Percentiles rank a stretch among this genome's conserved stretches.
Evolutionary conservation across 2,113 vertebrate species (phyloP).

Genomic region (Furnarius figulus): DNA sequence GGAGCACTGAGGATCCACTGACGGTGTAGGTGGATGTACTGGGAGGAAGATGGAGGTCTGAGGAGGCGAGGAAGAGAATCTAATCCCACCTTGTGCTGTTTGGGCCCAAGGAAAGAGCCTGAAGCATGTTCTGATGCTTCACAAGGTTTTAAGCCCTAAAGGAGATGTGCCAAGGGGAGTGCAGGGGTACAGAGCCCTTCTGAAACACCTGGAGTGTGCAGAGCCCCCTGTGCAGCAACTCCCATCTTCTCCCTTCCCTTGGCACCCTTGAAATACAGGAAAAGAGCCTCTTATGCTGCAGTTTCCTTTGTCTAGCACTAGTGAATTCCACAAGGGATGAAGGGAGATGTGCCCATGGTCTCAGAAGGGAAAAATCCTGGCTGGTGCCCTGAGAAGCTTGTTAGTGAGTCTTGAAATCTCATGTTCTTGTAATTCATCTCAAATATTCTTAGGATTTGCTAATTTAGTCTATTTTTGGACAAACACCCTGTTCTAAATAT

Average conservation of each 20-base stretch:
- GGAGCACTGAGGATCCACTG: rapidly evolving
- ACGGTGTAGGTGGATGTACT: rapidly evolving
- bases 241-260: neutral
- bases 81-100: neutral
- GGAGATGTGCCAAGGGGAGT: rapidly evolving
- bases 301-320: rapidly evolving
- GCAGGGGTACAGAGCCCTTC: neutral
- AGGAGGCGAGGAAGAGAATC: neutral
- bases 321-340: neutral
- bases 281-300: neutral
- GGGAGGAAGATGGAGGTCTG: neutral
- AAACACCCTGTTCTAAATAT: neutral
- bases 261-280: neutral
- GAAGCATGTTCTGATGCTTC: neutral
- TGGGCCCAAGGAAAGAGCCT: neutral
- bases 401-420: neutral
- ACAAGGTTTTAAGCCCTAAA: neutral
- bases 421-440: neutral
- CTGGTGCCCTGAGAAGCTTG: neutral
- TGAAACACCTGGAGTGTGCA: neutral
- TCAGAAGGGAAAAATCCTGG: neutral
- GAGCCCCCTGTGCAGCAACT: neutral
- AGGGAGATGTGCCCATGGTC: neutral
- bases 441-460: neutral
- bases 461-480: neutral